Evolutionary conservation across 2,113 vertebrate species (phyloP).

Genomic region (Megaceryle maxima): DNA sequence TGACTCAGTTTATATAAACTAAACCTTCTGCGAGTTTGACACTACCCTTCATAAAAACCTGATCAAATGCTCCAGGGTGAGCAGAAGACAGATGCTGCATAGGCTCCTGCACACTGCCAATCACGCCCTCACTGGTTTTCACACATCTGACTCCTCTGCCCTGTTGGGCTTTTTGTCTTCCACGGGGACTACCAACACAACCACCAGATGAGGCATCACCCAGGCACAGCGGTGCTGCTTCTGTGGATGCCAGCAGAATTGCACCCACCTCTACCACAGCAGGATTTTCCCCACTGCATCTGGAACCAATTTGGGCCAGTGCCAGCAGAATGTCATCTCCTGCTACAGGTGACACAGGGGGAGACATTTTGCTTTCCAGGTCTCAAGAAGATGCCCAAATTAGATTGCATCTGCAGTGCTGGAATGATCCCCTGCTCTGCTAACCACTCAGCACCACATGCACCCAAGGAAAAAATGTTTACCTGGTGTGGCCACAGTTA

Average conservation of each 20-base stretch:
- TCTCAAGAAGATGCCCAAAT: slow-evolving; percentile 49
- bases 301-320: slow-evolving; percentile 36
- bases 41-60: neutral
- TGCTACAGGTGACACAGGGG: neutral
- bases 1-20: neutral
- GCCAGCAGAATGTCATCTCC: neutral
- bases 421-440: slow-evolving; percentile 14
- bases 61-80: neutral
- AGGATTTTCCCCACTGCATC: slow-evolving; percentile 22
- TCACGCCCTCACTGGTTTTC: neutral
- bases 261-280: neutral
- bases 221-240: neutral
- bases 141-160: neutral
- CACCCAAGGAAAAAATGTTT: slow-evolving; percentile 85
- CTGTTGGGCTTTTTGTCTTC: neutral
- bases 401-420: slow-evolving; percentile 17
- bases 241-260: neutral
- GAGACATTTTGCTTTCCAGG: slow-evolving; percentile 25
- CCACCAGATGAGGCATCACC: neutral
- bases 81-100: fast-evolving
- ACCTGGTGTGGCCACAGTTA: slow-evolving; percentile 83
- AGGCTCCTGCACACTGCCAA: neutral
- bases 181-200: neutral
- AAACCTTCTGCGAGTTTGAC: neutral
- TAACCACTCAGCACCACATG: slow-evolving; percentile 77